Percentiles rank a stretch among this genome's conserved stretches.
Evolutionary conservation across 2,888 invertebrate species (phyloP).

Genomic region (Boloria selene): DNA sequence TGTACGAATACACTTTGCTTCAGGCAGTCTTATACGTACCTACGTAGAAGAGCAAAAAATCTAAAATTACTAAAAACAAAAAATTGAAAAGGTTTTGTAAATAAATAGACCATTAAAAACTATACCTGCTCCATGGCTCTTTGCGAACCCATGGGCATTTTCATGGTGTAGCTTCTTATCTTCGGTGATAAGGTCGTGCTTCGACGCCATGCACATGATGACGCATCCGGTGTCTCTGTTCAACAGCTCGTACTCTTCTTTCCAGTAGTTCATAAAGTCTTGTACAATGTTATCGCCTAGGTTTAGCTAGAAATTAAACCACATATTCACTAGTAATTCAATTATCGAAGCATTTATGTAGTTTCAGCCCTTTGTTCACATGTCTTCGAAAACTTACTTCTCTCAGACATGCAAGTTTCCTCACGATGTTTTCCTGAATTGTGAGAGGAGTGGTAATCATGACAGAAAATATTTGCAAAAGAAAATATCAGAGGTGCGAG

Average conservation of each 20-base stretch:
- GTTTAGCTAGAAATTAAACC: slow-evolving; percentile 50
- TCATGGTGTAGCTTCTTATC: slow-evolving; percentile 63
- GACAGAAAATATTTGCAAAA: no score
- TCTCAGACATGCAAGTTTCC: no score
- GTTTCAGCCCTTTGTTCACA: no score
- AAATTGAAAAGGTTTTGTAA: neutral
- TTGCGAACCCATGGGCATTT: slow-evolving; percentile 67
- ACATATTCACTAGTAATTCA: neutral
- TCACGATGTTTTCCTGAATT: no score
- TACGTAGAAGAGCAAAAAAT: no score
- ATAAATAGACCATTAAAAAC: neutral
- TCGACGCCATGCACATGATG: slow-evolving; percentile 65
- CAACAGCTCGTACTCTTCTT: slow-evolving; percentile 63
- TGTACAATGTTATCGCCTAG: slow-evolving; percentile 61
- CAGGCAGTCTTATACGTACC: no score
- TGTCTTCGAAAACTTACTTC: no score
- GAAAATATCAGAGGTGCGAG: no score
- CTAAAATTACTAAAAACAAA: no score
- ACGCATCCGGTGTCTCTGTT: slow-evolving; percentile 68
- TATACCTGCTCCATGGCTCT: slow-evolving; percentile 68
- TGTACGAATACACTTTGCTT: no score
- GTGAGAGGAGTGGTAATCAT: no score
- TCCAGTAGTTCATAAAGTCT: slow-evolving; percentile 71
- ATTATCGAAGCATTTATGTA: no score
- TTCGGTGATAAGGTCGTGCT: slow-evolving; percentile 60